These are phyloP conservation scores for Bufo gargarizans DNA, from an alignment of 2,113 vertebrate genomes.

Conservation along the genomic window DNA sequence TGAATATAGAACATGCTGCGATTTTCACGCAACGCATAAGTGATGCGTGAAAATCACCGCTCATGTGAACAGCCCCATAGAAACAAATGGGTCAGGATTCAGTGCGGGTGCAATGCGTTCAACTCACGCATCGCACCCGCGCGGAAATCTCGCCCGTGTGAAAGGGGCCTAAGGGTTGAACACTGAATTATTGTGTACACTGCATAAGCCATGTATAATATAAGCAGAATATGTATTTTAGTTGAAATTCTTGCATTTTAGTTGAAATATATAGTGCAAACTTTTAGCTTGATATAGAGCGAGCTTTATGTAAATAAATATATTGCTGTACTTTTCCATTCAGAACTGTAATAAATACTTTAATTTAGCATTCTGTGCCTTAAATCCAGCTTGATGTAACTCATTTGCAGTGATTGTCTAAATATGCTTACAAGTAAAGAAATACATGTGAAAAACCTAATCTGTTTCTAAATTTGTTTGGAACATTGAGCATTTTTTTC, in stretches of 20 bases:
- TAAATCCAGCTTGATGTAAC: not conserved
- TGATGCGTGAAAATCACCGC: no score
- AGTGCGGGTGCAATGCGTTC: no score
- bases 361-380: not conserved
- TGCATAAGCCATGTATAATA: not conserved
- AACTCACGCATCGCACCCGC: no score
- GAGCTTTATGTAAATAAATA: not conserved
- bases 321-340: not conserved
- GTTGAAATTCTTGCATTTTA: not conserved
- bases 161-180: no score
- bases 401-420: not conserved
- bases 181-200: not conserved
- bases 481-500: constrained; percentile 5
- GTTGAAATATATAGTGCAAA: not conserved
- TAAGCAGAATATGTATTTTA: no score
- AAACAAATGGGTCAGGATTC: no score
- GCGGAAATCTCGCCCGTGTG: no score
- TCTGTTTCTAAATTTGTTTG: constrained; percentile 30
- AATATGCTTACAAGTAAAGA: not conserved
- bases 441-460: constrained; percentile 1
- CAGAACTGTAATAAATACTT: not conserved
- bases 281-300: not conserved
- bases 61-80: no score
- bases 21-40: no score
- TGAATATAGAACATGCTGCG: no score